Evolutionary conservation across 2,888 invertebrate genomes (phyloP).

Genomic region (Micoletzkya japonica): DNA sequence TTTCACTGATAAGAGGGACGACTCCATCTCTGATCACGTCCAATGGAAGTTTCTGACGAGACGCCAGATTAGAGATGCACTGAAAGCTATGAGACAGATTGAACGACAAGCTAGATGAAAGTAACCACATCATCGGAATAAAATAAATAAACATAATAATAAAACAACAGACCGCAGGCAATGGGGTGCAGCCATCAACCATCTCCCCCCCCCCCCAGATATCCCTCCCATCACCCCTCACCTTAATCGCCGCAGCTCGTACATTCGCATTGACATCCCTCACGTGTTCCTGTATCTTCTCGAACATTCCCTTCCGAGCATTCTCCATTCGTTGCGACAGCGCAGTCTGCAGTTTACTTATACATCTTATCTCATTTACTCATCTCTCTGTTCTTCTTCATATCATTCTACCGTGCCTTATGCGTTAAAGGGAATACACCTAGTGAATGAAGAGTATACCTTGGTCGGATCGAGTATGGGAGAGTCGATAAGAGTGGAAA

Average conservation of each 20-base stretch:
- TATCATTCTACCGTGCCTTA: too few relatives aligned
- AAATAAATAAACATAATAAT: not conserved
- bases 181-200: not conserved
- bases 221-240: conserved; percentile 64
- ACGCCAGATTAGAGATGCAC: conserved; percentile 55
- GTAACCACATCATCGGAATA: not conserved
- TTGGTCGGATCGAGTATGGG: conserved; percentile 15
- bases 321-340: conserved; percentile 26
- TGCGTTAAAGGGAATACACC: not conserved
- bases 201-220: not conserved
- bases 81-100: not conserved
- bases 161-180: not conserved
- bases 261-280: conserved; percentile 84
- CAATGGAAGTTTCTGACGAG: conserved; percentile 30
- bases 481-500: conserved; percentile 26
- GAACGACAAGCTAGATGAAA: not conserved
- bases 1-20: conserved; percentile 24
- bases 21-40: conserved; percentile 31
- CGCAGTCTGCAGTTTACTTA: not conserved
- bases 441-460: not conserved
- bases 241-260: conserved; percentile 80
- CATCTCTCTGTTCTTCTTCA: too few relatives aligned
- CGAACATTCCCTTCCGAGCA: conserved; percentile 28
- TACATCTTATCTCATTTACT: too few relatives aligned
- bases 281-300: conserved; percentile 73